Evolutionary conservation across 2,888 invertebrate genomes (phyloP), one percentile per base, ranked within the genome.

Genomic region (Volucella inanis): DNA sequence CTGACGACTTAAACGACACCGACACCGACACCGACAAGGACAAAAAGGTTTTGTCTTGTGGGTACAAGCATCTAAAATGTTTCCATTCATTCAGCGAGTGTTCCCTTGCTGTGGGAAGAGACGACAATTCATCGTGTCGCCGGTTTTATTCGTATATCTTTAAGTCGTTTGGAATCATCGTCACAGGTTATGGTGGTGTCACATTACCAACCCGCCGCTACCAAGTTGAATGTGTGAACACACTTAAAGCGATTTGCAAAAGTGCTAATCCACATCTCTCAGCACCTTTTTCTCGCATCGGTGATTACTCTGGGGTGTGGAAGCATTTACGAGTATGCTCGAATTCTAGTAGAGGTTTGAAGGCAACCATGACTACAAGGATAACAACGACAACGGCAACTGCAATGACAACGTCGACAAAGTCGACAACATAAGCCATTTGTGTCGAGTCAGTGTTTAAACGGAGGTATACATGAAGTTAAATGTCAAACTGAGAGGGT

Each of bases 161-260:
- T 59, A 22, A 43, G 55, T 64, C 38, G 9, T 6, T 31, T 50
- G 41, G 77, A 61, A 59, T 62, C 54, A 22, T 65, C 57, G 64
- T 75, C 55, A 55, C 64, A 67, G 85, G 80, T 79, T 79, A 65
- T 80, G 70, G 62, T 50, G 75, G 75, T 85, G 72, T 77, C 85
- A 67, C 67, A 70, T 84, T 80, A 67, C 80, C 59, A 61, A 52
- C 67, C 62, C 80, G 68, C 76, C 68, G 31, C 57, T 39, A 82
- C 82, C 65, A 72, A 72, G 65, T 78, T 72, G 80, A 76, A 80
- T 85, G 85, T 85, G 85, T 68, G 85, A 85, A 81, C 85, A 85
- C 85, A 85, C 85, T 85, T 85, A 61, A 81, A 85, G 68, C 85
- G 81, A 85, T 85, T 85, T 85, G 81, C 76, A 62, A 85, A 77